These are phyloP conservation scores for Onychomys arenicola DNA, from an alignment of 2,797 vertebrate species.

Conservation along the genomic window DNA sequence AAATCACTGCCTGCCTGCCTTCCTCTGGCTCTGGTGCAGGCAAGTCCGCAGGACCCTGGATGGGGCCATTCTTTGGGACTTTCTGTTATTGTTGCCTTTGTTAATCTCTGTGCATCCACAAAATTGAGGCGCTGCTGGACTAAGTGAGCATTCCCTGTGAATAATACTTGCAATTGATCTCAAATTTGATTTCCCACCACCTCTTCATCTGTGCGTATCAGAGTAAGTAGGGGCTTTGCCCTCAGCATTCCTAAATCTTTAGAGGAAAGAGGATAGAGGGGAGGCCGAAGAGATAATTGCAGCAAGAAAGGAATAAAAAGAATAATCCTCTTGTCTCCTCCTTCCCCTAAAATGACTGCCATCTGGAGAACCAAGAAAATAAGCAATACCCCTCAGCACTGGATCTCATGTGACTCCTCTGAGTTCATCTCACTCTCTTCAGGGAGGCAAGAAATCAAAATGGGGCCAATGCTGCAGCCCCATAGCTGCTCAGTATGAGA, in stretches of 20 bases:
- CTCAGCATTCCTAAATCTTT: constrained; percentile 52
- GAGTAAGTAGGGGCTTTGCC: constrained; percentile 18
- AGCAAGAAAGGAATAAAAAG: constrained; percentile 73
- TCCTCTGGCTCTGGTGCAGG: background rate
- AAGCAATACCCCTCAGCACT: constrained; percentile 51
- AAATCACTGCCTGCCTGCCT: background rate
- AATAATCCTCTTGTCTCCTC: constrained; percentile 73
- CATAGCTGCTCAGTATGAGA: constrained; percentile 64
- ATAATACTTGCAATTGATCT: constrained; percentile 74
- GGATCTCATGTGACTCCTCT: constrained; percentile 66
- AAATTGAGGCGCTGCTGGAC: constrained; percentile 70
- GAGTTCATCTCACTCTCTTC: constrained; percentile 75
- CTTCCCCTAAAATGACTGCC: constrained; percentile 38
- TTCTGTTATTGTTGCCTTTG: background rate
- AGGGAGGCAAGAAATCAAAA: constrained; percentile 72
- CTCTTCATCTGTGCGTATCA: constrained; percentile 60
- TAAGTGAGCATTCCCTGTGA: constrained; percentile 78
- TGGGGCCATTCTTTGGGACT: background rate
- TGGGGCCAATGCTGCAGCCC: background rate
- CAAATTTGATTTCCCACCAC: constrained; percentile 59
- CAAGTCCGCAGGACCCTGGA: background rate
- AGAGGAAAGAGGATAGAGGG: background rate
- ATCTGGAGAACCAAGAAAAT: constrained; percentile 72
- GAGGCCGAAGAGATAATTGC: constrained; percentile 23
- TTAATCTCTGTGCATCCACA: constrained; percentile 63